Base-by-base conservation (phyloP, 2,888 invertebrate species). In the Geophilus truncorum region DNA sequence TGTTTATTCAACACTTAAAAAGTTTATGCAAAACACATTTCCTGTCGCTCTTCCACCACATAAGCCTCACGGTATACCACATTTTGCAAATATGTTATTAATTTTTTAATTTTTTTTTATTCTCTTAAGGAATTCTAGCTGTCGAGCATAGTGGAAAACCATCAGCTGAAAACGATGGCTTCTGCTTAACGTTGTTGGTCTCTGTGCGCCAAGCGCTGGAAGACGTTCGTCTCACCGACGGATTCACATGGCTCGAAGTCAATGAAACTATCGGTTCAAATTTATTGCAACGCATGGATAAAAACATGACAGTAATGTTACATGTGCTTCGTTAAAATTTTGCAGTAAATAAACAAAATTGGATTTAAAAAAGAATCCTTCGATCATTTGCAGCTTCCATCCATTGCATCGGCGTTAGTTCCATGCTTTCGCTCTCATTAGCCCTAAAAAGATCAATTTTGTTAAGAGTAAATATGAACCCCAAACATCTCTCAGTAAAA, bases 171-270 rank as follows among this genome's bases (percentile, higher is more conserved):
- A 84, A 90, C 82, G 95, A 96, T 88, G 96, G 96, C 0, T 90
- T 93, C 81, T 95, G 95, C 84, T 87, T 96, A 23, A 93, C 94
- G 75, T 87, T 96, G 51, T 88, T 96, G 78, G 93, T 96, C 15
- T 93, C 94, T 0, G 95, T 96, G 85, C 90, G 94, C 83, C 91
- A 93, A 36, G 93, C 95, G 0, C 88, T 96, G 32, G 96, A 96
- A 88, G 94, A 95, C 85, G 94, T 95, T 0, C 91, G 93, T 10
- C 90, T 95, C 4, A 93, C 93, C 85, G 94, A 94, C 81, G 95
- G 95, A 87, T 96, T 94, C 88, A 92, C 92, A 15, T 96, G 96
- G 96, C 92, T 94, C 84, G 94, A 95, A 87, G 87, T 94, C 70
- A 90, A 92, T 32, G 89, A 90, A 84, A 90, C 91, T 70, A 87